Evolutionary conservation across 2,797 vertebrate species (phyloP), one percentile per base, ranked within the genome.

Genomic region (Brachymystax lenok): DNA sequence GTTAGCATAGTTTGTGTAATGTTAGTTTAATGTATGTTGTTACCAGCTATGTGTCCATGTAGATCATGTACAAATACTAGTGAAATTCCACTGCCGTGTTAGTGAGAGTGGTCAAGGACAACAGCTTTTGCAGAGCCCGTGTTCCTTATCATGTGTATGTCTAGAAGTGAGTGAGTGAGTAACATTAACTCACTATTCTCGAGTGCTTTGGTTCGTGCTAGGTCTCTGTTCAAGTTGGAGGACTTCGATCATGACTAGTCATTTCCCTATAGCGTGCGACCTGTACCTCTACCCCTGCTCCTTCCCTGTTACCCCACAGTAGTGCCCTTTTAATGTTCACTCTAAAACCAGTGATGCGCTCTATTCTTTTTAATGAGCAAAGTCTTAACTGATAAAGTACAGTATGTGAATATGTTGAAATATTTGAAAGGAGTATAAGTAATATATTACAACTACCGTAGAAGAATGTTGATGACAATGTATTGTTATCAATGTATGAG

Each of bases 401-500:
- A 69, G 75, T 84, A 81, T 71, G 78, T 82, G 84, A 86, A 82
- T 86, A 84, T 88, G 86, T 82, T 86, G 71, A 82, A 84, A 81
- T 78, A 81, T 85, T 80, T 85, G 79, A 87, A 80, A 82, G 85
- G 77, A 84, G 66, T 85, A 87, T 30, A 67, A 67, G 66, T 88
- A 86, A 88, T 86, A 88, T 86, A 88, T 86, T 82, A 84, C 78
- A 76, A 28, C 71, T 30, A n/a, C 72, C 56, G 83, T 83, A 79
- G 75, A 85, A 79, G 78, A 80, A 80, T 86, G 82, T 88, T 88
- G 86, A 86, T 84, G 81, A 85, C 86, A 86, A 80, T 35, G 14
- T 83, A 84, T 84, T 87, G 84, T 88, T 88, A 90, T 93, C 92
- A 92, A 91, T 92, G 88, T 94, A 93, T 91, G 91, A 79, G 75